Evolutionary conservation across 2,113 vertebrate genomes (phyloP).

Genomic region (Labeo catla): DNA sequence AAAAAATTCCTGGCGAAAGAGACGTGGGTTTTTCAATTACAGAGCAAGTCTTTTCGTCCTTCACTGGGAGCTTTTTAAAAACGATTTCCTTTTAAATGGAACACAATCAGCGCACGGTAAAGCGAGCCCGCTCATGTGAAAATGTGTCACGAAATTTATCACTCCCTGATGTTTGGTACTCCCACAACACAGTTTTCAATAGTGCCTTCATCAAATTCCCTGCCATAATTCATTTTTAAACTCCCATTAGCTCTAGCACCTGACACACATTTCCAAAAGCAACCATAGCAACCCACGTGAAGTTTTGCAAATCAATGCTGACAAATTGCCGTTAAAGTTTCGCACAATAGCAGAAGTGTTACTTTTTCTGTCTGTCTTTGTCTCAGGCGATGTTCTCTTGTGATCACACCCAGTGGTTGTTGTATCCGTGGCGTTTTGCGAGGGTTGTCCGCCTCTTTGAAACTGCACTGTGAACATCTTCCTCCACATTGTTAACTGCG

Average conservation of each 20-base stretch:
- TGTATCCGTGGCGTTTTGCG: slow-evolving; percentile 10
- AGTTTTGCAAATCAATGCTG: slow-evolving; percentile 44
- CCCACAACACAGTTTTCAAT: slow-evolving; percentile 48
- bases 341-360: slow-evolving; percentile 26
- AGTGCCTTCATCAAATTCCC: slow-evolving; percentile 47
- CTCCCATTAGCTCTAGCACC: slow-evolving; percentile 54
- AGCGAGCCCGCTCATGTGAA: slow-evolving; percentile 25
- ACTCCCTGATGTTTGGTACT: slow-evolving; percentile 28
- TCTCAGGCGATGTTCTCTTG: background rate
- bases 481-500: background rate
- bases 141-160: slow-evolving; percentile 43
- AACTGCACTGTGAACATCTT: slow-evolving; percentile 6
- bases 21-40: slow-evolving; percentile 20
- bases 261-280: slow-evolving; percentile 39
- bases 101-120: slow-evolving; percentile 20
- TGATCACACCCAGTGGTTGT: slow-evolving; percentile 8
- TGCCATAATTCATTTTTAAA: slow-evolving; percentile 55
- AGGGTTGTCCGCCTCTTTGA: background rate
- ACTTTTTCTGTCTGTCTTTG: slow-evolving; percentile 33
- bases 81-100: slow-evolving; percentile 27
- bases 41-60: slow-evolving; percentile 31
- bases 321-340: slow-evolving; percentile 54
- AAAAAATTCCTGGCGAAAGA: slow-evolving; percentile 25
- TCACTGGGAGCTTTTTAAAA: slow-evolving; percentile 34
- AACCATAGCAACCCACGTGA: slow-evolving; percentile 53